Base-by-base conservation (phyloP, 2,888 invertebrate species). In the Microctonus brassicae region DNA sequence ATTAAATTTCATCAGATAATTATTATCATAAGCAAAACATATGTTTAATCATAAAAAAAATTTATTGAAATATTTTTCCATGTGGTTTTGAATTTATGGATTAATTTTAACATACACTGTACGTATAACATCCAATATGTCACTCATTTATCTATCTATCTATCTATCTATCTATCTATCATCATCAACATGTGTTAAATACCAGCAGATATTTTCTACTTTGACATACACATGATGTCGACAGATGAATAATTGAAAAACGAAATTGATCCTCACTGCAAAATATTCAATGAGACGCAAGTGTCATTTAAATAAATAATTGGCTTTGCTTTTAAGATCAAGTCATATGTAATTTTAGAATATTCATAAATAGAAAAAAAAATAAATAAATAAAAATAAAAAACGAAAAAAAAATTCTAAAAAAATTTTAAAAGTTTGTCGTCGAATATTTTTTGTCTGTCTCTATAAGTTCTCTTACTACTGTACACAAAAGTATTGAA, bases 241-340 rank as follows among this genome's bases (percentile, higher is more conserved):
- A 70, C 47, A 63, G 64, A 70, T 70, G 64, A 63, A 70, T 64
- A 64, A 39, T 13, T 64, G 70, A n/a, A 53, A 17, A 9, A 64
- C 70, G 63, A 64, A 64, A 39, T 64, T 58, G 60, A 70, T 70
- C 61, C 60, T 10, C 36, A 42, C 58, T 70, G 26, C 58, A 55
- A 68, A 47, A 63, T 72, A 57, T 58, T 72, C 58, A 68, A 72
- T 63, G 68, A 63, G 68, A n/a, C n/a, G 63, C 64, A 63, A 29
- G 68, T 63, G 62, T 72, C 58, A 57, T 68, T 72, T 62, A 68
- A 72, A 68, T 72, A 67, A 62, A 58, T 72, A 72, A 72, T 72
- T 68, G 67, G 36, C 34, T 22, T 24, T 42, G 33, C 55, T 68
- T 63, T 34, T 33, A 13, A 9, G 57, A 20, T 47, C 36, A 29